These are phyloP conservation scores for Pionites leucogaster DNA, from an alignment of 2,113 vertebrate genomes.

Conservation along the genomic window DNA sequence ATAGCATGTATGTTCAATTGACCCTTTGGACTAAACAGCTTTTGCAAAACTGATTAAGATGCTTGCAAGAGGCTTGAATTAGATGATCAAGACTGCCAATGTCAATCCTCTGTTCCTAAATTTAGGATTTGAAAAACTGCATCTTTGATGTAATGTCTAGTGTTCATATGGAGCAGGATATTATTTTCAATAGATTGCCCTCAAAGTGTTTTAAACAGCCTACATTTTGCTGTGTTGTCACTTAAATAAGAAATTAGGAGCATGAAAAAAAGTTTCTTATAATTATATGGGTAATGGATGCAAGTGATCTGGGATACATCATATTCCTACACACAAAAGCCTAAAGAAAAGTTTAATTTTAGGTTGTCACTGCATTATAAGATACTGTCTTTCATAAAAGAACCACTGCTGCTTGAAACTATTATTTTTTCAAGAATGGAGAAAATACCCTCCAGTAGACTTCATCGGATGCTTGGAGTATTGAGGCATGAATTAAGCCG, in stretches of 20 bases:
- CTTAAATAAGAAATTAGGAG: neutral
- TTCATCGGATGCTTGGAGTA: neutral
- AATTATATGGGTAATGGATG: neutral
- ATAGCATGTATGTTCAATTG: neutral
- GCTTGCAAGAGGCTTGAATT: neutral
- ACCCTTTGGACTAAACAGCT: neutral
- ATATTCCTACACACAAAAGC: neutral
- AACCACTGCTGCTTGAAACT: neutral
- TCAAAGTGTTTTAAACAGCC: constrained; percentile 7
- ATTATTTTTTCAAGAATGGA: neutral
- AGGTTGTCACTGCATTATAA: neutral
- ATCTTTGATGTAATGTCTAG: neutral
- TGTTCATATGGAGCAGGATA: constrained; percentile 9
- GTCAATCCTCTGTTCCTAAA: constrained; percentile 2
- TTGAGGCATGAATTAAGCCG: neutral
- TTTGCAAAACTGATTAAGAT: neutral
- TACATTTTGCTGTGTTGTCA: neutral
- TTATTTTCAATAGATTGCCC: constrained; percentile 1
- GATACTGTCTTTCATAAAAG: neutral
- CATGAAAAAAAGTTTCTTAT: neutral
- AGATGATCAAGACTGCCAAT: neutral
- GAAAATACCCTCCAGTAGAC: neutral
- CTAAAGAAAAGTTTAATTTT: neutral
- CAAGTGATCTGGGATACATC: neutral
- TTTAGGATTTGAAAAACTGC: neutral